Percentiles rank a stretch among this genome's conserved stretches.
These are phyloP conservation scores for Mesoclemmys tuberculata DNA, from an alignment of 2,113 vertebrate species.

Conservation along the genomic window DNA sequence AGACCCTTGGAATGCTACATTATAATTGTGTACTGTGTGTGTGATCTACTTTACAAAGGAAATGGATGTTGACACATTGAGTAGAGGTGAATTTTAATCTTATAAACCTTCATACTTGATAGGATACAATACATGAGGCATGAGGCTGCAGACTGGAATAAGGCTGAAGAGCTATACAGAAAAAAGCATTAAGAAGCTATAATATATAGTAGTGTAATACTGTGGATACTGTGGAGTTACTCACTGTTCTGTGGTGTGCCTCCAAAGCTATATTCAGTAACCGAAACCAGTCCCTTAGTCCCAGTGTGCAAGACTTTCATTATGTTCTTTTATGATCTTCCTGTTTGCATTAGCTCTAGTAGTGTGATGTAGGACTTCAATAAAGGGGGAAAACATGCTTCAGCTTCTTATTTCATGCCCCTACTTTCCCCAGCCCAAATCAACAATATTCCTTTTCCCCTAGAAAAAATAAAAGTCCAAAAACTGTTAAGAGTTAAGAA, in stretches of 20 bases:
- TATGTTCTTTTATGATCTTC: slow-evolving; percentile 62
- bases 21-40: background rate
- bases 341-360: slow-evolving; percentile 64
- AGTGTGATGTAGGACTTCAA: slow-evolving; percentile 67
- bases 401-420: slow-evolving; percentile 34
- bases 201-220: background rate
- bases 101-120: accelerated
- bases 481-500: slow-evolving; percentile 43
- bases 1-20: background rate
- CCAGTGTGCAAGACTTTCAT: slow-evolving; percentile 44
- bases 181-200: slow-evolving; percentile 4
- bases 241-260: slow-evolving; percentile 63
- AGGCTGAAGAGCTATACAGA: background rate
- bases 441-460: slow-evolving; percentile 31
- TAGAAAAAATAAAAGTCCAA: background rate
- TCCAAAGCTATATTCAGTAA: slow-evolving; percentile 64
- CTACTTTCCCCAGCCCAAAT: slow-evolving; percentile 22
- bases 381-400: slow-evolving; percentile 46
- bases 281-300: slow-evolving; percentile 60
- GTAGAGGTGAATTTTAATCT: background rate
- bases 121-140: background rate
- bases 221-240: slow-evolving; percentile 34
- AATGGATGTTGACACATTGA: background rate
- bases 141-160: background rate
- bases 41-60: slow-evolving; percentile 22